Conservation (phyloP, 2,888 invertebrate genomes). For the Megaustenia siamemsis region DNA sequence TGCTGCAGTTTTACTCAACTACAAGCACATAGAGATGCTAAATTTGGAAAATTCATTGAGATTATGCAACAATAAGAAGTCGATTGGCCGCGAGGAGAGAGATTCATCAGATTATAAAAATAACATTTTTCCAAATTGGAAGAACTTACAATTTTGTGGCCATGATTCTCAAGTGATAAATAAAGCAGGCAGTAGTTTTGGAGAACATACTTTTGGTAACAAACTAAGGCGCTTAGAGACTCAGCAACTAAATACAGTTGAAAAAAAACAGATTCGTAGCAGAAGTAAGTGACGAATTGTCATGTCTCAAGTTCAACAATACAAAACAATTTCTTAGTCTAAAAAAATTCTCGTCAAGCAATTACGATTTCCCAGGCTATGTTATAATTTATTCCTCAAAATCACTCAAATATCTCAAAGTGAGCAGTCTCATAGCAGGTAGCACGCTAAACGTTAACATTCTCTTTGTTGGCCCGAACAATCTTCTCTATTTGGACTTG, state of each 20-base stretch:
- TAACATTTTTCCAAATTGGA: no score
- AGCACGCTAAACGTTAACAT: background rate
- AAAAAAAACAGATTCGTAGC: no score
- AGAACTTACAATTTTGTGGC: no score
- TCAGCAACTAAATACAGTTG: background rate
- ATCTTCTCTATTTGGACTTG: background rate
- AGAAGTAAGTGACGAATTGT: no score
- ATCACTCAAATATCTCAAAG: constrained; percentile 3
- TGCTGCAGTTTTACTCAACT: background rate
- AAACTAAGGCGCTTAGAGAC: background rate
- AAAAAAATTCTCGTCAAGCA: no score
- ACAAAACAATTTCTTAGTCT: no score
- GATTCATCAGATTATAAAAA: background rate
- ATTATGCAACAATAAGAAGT: background rate
- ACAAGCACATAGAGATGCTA: background rate
- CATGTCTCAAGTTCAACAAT: no score
- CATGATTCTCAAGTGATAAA: background rate
- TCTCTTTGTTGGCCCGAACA: background rate
- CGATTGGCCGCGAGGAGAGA: no score
- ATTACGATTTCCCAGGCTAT: no score
- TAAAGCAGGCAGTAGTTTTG: no score
- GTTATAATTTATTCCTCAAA: background rate
- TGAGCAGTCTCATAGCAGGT: background rate
- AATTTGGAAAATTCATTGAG: background rate
- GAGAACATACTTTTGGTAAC: background rate